Base-by-base conservation (phyloP, 1,140 invertebrate genomes). In the Watersipora subatra region DNA sequence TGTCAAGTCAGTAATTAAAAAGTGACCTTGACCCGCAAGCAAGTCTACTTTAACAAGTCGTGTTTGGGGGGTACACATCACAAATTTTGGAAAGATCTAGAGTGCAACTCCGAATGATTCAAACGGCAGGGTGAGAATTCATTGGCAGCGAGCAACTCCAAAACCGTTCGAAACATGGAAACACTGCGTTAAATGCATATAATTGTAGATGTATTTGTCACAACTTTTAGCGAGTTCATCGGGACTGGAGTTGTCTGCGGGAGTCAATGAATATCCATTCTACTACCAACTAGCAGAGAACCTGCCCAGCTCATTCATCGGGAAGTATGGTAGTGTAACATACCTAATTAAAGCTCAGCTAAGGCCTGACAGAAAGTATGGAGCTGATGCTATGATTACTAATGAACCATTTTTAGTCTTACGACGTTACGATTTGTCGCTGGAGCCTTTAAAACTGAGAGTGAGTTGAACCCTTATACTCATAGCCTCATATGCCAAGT, bases 281-380 rank as follows among this genome's bases (percentile, higher is more conserved):
- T 71, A 73, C 26, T 79, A 78, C 62, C 66, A 69, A 30, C 73
- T 80, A 0, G 74, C 75, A 0, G 69, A 73, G 0, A 76, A 74
- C 63, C 68, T 80, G 0, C 78, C 78, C 0, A 77, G 76, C 7
- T 79, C 78, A 1, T 80, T 74, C 67, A 80, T 79, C 66, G 78
- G 78, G 57, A 79, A 78, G 65, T 77, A 70, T 65, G 78, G 78
- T 29, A 80, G 76, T 70, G 73, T 80, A 15, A 78, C 78, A 7
- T 80, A 80, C 66, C 73, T 78, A 25, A 66, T 79, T 19, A 78
- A 77, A 68, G 77, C 72, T 12, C 69, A 67, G 0, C 66, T 76
- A 17, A 55, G 66, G 15, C 74, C 73, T n/a, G 75, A 75, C 20
- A 71, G 71, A 34, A 57, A 58, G 28, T 64, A 64, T 20, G 64